Evolutionary conservation across 1,140 invertebrate genomes (phyloP).

Genomic region (Diabrotica virgifera): DNA sequence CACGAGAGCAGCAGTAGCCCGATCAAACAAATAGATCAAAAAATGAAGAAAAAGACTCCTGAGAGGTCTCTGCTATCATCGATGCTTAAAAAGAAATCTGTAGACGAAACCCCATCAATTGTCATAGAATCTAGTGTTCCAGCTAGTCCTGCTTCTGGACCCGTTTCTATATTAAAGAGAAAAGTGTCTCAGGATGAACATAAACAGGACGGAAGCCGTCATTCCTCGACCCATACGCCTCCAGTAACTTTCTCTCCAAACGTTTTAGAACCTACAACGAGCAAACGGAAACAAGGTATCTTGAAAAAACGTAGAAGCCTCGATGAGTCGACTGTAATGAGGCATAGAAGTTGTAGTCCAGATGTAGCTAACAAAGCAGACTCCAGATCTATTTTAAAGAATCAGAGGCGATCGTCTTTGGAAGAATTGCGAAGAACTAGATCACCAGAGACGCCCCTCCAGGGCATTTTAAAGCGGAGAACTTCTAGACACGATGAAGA

Average conservation of each 20-base stretch:
- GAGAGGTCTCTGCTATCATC: conserved; percentile 33
- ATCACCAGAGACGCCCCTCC: conserved; percentile 56
- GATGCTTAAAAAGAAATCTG: conserved; percentile 40
- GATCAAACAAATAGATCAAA: conserved; percentile 16
- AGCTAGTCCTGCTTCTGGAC: conserved; percentile 47
- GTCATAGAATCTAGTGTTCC: conserved; percentile 21
- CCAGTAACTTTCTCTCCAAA: conserved; percentile 69
- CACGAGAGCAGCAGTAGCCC: background rate
- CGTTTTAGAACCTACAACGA: conserved; percentile 58
- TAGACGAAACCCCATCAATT: conserved; percentile 45
- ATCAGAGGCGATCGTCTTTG: conserved; percentile 64
- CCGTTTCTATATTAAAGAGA: conserved; percentile 76
- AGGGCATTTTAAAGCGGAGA: conserved; percentile 67
- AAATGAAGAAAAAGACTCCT: conserved; percentile 9
- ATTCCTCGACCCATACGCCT: conserved; percentile 53
- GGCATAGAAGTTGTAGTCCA: conserved; percentile 65
- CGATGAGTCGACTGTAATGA: conserved; percentile 70
- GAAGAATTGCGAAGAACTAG: conserved; percentile 61
- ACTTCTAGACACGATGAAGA: conserved; percentile 58
- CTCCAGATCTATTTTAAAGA: conserved; percentile 65
- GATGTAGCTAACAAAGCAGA: conserved; percentile 60
- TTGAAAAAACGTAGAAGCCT: conserved; percentile 76
- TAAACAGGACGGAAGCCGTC: conserved; percentile 49
- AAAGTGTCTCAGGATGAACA: conserved; percentile 65
- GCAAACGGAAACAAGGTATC: conserved; percentile 66